Conservation (phyloP, 2,888 invertebrate genomes). For the Ophion obscuratus region DNA sequence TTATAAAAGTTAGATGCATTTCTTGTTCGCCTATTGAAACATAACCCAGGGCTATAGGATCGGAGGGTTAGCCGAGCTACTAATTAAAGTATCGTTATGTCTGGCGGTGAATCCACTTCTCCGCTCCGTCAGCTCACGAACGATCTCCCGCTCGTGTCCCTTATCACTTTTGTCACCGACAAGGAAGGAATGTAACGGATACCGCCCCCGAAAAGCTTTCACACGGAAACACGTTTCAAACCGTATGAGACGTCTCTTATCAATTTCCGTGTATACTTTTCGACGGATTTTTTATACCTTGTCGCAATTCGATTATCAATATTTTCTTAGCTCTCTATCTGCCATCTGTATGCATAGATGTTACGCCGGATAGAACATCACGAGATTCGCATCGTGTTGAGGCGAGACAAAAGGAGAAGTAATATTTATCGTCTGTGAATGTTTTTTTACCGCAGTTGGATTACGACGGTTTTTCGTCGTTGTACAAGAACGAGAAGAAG, state of each 20-base stretch:
- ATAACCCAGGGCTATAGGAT: background rate
- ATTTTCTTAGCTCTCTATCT: constrained; percentile 45
- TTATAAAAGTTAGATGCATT: background rate
- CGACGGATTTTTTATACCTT: constrained; percentile 63
- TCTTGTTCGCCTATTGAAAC: background rate
- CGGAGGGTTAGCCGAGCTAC: background rate
- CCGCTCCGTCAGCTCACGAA: constrained; percentile 9
- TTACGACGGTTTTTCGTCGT: background rate
- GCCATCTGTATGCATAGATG: constrained; percentile 48
- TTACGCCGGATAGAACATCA: constrained; percentile 27
- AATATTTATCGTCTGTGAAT: background rate
- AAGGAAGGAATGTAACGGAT: constrained; percentile 19
- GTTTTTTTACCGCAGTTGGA: background rate
- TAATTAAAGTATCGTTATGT: constrained; percentile 9
- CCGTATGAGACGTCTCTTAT: constrained; percentile 43
- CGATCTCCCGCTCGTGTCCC: constrained; percentile 37
- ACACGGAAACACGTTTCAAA: constrained; percentile 44
- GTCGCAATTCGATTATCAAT: constrained; percentile 57
- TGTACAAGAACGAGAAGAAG: background rate
- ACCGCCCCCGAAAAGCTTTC: constrained; percentile 14
- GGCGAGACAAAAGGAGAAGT: background rate
- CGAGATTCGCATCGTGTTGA: constrained; percentile 22
- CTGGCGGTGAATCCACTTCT: background rate
- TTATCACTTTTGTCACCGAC: constrained; percentile 54
- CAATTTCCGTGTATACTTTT: constrained; percentile 57